Percentiles rank a stretch among this genome's conserved stretches.
Evolutionary conservation across 2,888 invertebrate species (phyloP).

Genomic region (Cerastoderma edule): DNA sequence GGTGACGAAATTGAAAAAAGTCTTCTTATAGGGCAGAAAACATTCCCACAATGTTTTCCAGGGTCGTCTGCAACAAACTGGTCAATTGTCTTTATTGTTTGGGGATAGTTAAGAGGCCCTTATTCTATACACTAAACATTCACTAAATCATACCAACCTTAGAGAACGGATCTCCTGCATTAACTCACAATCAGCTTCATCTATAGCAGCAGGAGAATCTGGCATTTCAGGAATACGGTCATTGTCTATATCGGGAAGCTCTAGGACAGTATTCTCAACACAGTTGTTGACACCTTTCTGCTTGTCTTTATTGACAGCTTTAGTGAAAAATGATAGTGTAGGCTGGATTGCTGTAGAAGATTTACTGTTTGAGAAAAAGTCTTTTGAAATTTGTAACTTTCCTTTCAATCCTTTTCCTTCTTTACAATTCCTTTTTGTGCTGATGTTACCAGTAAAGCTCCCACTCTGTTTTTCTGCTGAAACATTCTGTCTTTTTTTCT

Average conservation of each 20-base stretch:
- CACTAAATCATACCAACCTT: slow-evolving; percentile 31
- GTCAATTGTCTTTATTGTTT: no score
- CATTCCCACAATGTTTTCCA: no score
- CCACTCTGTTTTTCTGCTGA: background rate
- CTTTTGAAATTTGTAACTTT: slow-evolving; percentile 11
- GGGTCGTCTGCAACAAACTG: no score
- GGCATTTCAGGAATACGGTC: slow-evolving; percentile 45
- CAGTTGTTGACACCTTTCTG: background rate
- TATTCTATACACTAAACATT: no score
- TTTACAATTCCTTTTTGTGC: slow-evolving; percentile 2
- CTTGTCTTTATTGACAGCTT: background rate
- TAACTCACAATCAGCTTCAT: slow-evolving; percentile 41
- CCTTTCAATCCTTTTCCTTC: no score
- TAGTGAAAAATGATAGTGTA: background rate
- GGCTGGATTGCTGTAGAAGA: slow-evolving; percentile 4
- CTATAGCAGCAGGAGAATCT: slow-evolving; percentile 39
- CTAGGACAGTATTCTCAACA: background rate
- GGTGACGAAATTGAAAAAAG: no score
- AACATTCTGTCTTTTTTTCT: slow-evolving; percentile 15
- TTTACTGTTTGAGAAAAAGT: slow-evolving; percentile 15
- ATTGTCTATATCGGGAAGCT: slow-evolving; percentile 32
- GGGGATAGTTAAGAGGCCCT: no score
- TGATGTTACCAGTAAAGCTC: background rate
- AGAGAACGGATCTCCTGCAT: slow-evolving; percentile 42
- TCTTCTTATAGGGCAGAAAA: no score